phyloP scores from a whole-genome alignment of 2,113 vertebrate genomes.

The Benitochromis conjunctus region DNA sequence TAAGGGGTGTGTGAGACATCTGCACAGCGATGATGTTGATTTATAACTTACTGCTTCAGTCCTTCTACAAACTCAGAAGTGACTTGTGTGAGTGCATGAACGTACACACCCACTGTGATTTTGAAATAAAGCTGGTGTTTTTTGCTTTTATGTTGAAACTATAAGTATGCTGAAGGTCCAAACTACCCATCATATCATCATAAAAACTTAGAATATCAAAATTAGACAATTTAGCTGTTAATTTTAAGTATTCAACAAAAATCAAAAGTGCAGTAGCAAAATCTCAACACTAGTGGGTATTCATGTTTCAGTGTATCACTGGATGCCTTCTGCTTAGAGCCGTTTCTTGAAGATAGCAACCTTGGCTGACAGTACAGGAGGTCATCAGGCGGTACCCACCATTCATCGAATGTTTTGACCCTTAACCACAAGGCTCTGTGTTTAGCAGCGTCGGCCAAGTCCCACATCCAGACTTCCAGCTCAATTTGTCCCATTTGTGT shows the following conservation, averaged over 20 bases:
- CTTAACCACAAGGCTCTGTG: background rate
- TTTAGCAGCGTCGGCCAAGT: background rate
- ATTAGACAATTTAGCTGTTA: background rate
- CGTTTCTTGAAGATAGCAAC: background rate
- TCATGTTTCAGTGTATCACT: background rate
- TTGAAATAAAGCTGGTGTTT: background rate
- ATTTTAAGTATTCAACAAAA: background rate
- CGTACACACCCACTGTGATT: background rate
- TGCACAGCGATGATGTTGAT: conserved; percentile 53
- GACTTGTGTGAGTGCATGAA: background rate
- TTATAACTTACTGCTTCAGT: background rate
- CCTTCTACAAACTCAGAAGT: background rate
- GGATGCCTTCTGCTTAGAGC: background rate
- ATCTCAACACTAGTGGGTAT: background rate
- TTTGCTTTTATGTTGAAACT: background rate
- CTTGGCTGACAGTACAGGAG: background rate
- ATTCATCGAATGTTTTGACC: background rate
- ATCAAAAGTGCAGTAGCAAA: background rate
- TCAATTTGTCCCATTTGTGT: background rate
- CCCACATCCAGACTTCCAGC: background rate
- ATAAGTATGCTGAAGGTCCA: background rate
- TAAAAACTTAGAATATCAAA: background rate
- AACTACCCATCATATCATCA: background rate
- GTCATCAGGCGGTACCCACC: background rate
- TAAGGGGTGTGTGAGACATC: conserved; percentile 44